Base-by-base conservation (phyloP, 2,888 invertebrate genomes). In the Lordiphosa andalusiaca region DNA sequence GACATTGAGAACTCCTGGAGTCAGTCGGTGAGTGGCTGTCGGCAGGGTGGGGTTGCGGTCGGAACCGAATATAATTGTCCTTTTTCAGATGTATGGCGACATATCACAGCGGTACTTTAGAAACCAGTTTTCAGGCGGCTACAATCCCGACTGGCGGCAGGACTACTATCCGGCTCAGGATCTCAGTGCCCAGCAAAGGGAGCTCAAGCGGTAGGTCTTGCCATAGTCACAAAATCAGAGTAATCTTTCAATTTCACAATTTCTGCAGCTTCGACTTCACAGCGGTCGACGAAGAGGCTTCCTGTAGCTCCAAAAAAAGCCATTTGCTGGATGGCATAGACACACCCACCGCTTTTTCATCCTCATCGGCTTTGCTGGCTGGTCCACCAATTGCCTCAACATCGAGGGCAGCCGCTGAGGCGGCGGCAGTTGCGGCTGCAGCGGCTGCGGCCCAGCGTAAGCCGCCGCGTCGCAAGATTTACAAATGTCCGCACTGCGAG, bases 1-100 rank as follows among this genome's bases (percentile, higher is more conserved):
- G 94, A 94, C 73, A 94, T 94, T 86, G 95, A 95, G 73, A 89
- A 89, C 70, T 93, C 94, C 2, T 94, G 95, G 92, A 93, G 92
- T 66, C 89, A 90, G 71, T 88, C 94, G 91, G 93, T 95, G 89
- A 50, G 59, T 57, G 6, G 3, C 23, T n/a, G 3, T 0, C 30
- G 30, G 30, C 3, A n/a, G 25, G 7, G 25, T 7, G 2, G 25
- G 25, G 7, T 25, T 25, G 25, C 6, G 6, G 25, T 30, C 30
- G 9, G 3, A 10, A 10, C 10, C 9, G 9, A 30, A 9, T 9
- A 9, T 30, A 30, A 9, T 10, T 9, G 3, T 30, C 5, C 23
- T 6, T 16, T 51, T 36, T 2, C 54, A 88, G 88, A 85, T 88
- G 73, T 88, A 88, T 60, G 88, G 88, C 10, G 89, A 89, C 67